A percentile compares a stretch with the other conserved stretches of the same genome.
phyloP scores from a whole-genome alignment of 2,113 vertebrate species.

The Triplophysa dalaica region DNA sequence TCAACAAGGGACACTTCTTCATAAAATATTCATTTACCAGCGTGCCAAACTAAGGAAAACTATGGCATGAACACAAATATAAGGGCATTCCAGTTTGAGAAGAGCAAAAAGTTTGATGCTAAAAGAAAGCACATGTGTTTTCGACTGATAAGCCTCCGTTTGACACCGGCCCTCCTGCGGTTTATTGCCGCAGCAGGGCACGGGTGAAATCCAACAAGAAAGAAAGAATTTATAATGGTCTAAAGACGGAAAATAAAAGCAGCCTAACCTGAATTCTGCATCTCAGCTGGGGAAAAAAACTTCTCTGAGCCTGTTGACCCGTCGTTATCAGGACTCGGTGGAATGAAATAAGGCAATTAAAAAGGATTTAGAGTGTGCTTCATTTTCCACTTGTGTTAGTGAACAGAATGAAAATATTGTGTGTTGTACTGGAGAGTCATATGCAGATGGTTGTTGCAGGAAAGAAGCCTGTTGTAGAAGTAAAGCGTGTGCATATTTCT shows the following conservation, averaged over 20 bases:
- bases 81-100: neutral
- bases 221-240: conserved; percentile 16
- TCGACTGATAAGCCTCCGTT: conserved; percentile 47
- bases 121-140: conserved; percentile 49
- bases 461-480: neutral
- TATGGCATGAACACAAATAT: conserved; percentile 24
- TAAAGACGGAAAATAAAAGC: conserved; percentile 13
- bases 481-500: neutral
- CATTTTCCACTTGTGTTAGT: conserved; percentile 32
- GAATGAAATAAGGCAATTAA: conserved; percentile 55
- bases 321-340: conserved; percentile 49
- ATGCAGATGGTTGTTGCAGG: neutral
- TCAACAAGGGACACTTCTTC: conserved; percentile 42
- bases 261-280: conserved; percentile 15
- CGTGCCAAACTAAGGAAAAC: conserved; percentile 7
- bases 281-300: conserved; percentile 32
- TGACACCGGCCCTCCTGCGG: conserved; percentile 30
- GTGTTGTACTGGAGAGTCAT: neutral
- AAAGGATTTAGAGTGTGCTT: conserved; percentile 47
- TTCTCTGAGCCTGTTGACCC: conserved; percentile 50
- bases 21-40: conserved; percentile 46
- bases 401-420: conserved; percentile 21
- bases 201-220: conserved; percentile 15
- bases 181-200: conserved; percentile 1
- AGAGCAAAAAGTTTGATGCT: conserved; percentile 2